Evolutionary conservation across 2,797 vertebrate genomes (phyloP).

Genomic region (Cacajao melanocephalus): DNA sequence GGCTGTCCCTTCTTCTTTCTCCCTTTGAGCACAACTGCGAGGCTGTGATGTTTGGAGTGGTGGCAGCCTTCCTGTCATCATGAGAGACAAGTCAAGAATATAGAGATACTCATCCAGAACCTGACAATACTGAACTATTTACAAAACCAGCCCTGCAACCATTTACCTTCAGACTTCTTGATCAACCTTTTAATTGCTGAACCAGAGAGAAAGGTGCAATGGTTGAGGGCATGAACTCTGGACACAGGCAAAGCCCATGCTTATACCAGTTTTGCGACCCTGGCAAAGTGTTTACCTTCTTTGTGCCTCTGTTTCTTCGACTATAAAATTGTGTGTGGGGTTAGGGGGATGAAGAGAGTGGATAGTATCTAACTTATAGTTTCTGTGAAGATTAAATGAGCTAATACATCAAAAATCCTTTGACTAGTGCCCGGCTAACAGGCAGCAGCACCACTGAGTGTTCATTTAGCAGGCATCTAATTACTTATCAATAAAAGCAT

Average conservation of each 20-base stretch:
- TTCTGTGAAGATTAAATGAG: neutral
- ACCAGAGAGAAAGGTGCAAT: neutral
- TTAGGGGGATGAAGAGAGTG: fast-evolving
- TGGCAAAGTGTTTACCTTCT: neutral
- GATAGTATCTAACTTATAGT: neutral
- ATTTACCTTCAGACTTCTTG: neutral
- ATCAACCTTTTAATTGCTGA: neutral
- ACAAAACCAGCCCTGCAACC: neutral
- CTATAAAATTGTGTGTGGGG: neutral
- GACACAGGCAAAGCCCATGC: neutral
- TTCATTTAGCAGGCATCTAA: neutral
- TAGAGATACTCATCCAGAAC: neutral
- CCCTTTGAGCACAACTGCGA: neutral
- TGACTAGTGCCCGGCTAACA: fast-evolving
- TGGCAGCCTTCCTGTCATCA: neutral
- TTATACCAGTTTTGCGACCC: neutral
- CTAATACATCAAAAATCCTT: neutral
- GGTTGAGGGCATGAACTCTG: neutral
- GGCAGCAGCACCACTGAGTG: neutral
- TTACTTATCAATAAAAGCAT: too few relatives aligned
- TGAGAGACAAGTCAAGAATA: neutral
- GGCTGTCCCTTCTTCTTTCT: neutral
- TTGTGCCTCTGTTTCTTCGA: neutral
- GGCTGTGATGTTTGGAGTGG: neutral
- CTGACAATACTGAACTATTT: neutral